A percentile compares a stretch with the other conserved stretches of the same genome.
phyloP scores from a whole-genome alignment of 2,113 vertebrate genomes.

The Heterotilapia buettikoferi region DNA sequence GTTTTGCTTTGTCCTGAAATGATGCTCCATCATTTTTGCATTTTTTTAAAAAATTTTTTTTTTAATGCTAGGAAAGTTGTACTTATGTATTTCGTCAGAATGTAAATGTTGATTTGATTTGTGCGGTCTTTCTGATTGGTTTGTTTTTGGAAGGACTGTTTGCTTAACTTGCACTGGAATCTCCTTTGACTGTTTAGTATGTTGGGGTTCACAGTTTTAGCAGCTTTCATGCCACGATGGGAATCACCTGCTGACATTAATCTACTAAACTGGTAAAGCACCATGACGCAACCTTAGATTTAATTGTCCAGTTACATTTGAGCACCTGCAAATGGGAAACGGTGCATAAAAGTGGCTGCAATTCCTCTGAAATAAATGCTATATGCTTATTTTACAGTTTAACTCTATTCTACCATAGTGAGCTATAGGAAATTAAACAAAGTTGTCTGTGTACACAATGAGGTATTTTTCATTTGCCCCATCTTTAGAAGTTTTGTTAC shows the following conservation, averaged over 20 bases:
- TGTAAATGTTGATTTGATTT: not conserved
- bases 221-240: not conserved
- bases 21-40: not conserved
- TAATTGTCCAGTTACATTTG: not conserved
- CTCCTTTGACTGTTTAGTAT: not conserved
- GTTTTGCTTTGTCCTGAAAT: not conserved
- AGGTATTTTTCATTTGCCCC: not conserved
- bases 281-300: not conserved
- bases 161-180: not conserved
- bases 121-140: accelerated
- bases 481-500: not conserved
- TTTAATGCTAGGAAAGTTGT: not conserved
- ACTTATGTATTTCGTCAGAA: not conserved
- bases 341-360: not conserved
- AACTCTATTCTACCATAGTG: not conserved
- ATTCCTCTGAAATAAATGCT: not conserved
- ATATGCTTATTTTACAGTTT: not conserved
- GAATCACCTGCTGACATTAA: not conserved
- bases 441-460: not conserved
- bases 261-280: not conserved
- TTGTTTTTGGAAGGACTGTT: not conserved
- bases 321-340: not conserved
- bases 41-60: not conserved
- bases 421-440: not conserved
- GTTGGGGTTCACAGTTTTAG: not conserved